Evolutionary conservation across 1,140 invertebrate genomes (phyloP).

Genomic region (Camponotus vicinus): DNA sequence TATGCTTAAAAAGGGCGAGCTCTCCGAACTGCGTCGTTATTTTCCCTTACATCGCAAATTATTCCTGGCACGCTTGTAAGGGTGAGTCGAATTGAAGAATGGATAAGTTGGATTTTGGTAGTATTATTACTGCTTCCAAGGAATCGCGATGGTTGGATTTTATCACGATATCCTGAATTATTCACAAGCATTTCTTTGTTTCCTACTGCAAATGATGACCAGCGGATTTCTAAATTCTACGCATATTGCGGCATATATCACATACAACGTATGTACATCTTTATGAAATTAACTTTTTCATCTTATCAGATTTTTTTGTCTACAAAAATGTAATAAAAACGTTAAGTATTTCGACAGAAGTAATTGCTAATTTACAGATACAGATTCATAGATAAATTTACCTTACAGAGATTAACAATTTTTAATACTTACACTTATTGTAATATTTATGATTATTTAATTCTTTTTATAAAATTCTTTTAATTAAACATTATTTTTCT

Average conservation of each 20-base stretch:
- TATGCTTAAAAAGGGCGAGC: slow-evolving; percentile 37
- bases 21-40: not conserved
- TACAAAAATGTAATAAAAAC: not conserved
- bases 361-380: too few species aligned
- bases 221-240: not conserved
- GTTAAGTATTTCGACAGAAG: too few species aligned
- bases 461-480: too few species aligned
- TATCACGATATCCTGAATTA: slow-evolving; percentile 64
- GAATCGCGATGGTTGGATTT: slow-evolving; percentile 23
- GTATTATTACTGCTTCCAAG: slow-evolving; percentile 43
- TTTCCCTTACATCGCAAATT: slow-evolving; percentile 24
- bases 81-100: not conserved
- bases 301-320: not conserved
- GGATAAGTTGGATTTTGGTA: slow-evolving; percentile 55
- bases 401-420: too few species aligned
- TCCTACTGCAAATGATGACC: slow-evolving; percentile 8
- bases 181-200: slow-evolving; percentile 57
- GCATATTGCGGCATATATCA: not conserved
- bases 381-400: too few species aligned
- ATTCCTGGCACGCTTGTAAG: slow-evolving; percentile 60
- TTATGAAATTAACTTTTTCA: not conserved
- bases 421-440: too few species aligned
- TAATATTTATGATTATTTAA: too few species aligned
- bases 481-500: too few species aligned
- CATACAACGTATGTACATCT: not conserved